phyloP scores from a whole-genome alignment of 2,797 vertebrate species.

The Coendou prehensilis region DNA sequence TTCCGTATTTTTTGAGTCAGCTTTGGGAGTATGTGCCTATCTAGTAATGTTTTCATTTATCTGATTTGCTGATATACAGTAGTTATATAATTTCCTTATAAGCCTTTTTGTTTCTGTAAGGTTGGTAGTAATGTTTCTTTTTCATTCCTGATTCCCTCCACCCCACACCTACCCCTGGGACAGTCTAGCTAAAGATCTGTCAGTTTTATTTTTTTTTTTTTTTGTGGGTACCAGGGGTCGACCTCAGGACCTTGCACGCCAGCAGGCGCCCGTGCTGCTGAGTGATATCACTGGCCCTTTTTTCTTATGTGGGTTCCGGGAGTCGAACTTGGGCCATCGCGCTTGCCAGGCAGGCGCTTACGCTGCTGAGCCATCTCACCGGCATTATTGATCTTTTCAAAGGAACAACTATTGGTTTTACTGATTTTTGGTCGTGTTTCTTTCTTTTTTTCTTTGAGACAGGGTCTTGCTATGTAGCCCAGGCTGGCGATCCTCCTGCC shows the following conservation, averaged over 20 bases:
- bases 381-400: neutral
- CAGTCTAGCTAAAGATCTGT: neutral
- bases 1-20: neutral
- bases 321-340: too few relatives aligned
- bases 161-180: neutral
- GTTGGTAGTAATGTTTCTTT: neutral
- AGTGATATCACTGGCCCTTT: too few relatives aligned
- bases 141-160: neutral
- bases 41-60: neutral
- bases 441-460: neutral
- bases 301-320: too few relatives aligned
- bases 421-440: neutral
- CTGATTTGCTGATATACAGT: neutral
- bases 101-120: neutral
- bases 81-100: neutral
- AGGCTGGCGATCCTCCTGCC: neutral
- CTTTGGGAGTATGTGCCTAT: neutral
- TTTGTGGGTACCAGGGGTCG: too few relatives aligned
- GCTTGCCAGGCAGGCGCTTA: too few relatives aligned
- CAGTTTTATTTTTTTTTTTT: neutral
- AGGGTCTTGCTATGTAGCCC: neutral
- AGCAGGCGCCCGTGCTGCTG: too few relatives aligned
- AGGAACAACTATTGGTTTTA: neutral
- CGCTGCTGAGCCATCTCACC: too few relatives aligned
- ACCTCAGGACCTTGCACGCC: too few relatives aligned